Conservation (phyloP, 2,113 vertebrate species). For the Trinectes maculatus region DNA sequence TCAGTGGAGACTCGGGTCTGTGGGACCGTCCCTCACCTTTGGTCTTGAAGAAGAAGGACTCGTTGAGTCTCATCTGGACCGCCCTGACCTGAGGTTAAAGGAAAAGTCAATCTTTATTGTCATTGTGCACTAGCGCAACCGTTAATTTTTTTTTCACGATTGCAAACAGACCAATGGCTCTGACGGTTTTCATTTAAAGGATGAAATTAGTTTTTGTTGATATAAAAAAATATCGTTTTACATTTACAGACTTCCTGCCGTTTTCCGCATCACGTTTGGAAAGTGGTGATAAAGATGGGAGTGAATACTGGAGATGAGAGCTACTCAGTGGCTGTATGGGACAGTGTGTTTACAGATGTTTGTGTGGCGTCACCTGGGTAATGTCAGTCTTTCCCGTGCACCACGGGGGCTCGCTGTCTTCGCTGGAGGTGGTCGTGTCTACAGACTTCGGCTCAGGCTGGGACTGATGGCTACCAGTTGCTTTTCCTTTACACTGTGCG, state of each 20-base stretch:
- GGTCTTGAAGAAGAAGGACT: slow-evolving; percentile 82
- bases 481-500: not conserved
- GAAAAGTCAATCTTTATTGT: too few species aligned
- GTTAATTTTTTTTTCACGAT: not conserved
- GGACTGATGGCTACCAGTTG: not conserved
- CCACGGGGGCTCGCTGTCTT: slow-evolving; percentile 59
- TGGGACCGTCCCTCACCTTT: slow-evolving; percentile 73
- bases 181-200: too few species aligned
- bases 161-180: too few species aligned
- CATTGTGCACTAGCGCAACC: not conserved
- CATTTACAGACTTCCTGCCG: too few species aligned
- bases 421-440: slow-evolving; percentile 60
- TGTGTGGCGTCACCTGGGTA: slow-evolving; percentile 55
- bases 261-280: too few species aligned
- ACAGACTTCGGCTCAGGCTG: slow-evolving; percentile 47
- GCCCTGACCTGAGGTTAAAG: slow-evolving; percentile 66
- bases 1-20: slow-evolving; percentile 75
- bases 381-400: slow-evolving; percentile 53
- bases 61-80: slow-evolving; percentile 81
- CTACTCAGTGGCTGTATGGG: too few species aligned
- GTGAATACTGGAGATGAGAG: not conserved
- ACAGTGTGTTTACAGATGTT: too few species aligned
- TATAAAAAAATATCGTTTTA: too few species aligned
- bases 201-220: too few species aligned
- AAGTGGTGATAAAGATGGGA: too few species aligned